Evolutionary conservation across 2,888 invertebrate genomes (phyloP).

Genomic region (Drosophila tanythrix): DNA sequence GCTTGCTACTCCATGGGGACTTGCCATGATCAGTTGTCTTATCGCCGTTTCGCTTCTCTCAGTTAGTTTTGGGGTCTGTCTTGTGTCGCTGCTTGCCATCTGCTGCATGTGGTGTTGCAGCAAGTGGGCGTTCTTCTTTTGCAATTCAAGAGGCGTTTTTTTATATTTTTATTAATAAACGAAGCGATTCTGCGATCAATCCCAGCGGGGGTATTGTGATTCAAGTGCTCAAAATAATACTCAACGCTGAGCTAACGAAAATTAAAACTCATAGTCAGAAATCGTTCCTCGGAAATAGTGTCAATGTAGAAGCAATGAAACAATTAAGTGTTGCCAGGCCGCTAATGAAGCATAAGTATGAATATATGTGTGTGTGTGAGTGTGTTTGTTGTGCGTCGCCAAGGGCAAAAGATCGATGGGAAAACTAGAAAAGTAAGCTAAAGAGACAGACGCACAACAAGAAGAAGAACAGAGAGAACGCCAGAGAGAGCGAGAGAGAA

Average conservation of each 20-base stretch:
- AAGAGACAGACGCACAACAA: conserved; percentile 16
- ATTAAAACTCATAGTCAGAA: conserved; percentile 17
- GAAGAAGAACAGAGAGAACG: conserved; percentile 27
- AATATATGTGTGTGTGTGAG: not conserved
- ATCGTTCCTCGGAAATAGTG: conserved; percentile 47
- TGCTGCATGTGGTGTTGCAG: conserved; percentile 19
- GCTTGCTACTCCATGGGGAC: conserved; percentile 37
- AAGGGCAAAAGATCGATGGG: conserved; percentile 59
- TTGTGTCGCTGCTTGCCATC: conserved; percentile 35
- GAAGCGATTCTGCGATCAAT: conserved; percentile 29
- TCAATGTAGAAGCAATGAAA: conserved; percentile 61
- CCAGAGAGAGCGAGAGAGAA: conserved; percentile 29
- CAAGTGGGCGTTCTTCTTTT: conserved; percentile 67
- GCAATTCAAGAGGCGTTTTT: conserved; percentile 60
- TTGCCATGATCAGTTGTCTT: conserved; percentile 16
- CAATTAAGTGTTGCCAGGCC: conserved; percentile 55
- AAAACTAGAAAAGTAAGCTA: conserved; percentile 43
- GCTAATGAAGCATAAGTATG: conserved; percentile 61
- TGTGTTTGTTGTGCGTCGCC: conserved; percentile 6
- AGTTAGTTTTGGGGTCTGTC: conserved; percentile 18
- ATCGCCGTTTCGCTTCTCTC: conserved; percentile 35
- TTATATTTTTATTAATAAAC: conserved; percentile 51
- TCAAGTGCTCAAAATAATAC: conserved; percentile 25
- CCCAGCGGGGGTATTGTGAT: conserved; percentile 36
- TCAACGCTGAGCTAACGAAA: conserved; percentile 18